phyloP scores from a whole-genome alignment of 1,140 invertebrate genomes.

The Theocolax elegans region DNA sequence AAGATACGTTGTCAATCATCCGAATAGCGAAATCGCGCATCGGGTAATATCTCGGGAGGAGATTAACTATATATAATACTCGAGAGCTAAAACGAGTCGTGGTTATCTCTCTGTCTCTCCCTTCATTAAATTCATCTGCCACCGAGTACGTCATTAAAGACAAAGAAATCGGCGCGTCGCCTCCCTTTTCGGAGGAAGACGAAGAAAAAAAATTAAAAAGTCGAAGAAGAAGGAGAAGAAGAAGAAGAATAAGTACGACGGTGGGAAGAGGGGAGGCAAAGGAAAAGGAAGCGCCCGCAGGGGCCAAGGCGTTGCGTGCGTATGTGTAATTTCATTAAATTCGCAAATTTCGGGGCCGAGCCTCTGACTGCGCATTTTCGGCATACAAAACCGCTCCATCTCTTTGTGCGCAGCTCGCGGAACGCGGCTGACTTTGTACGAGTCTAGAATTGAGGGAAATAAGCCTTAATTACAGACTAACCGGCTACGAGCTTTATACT shows the following conservation, averaged over 20 bases:
- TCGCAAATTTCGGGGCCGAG: constrained; percentile 16
- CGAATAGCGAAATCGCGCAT: too few relatives aligned
- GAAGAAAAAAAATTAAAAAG: too few relatives aligned
- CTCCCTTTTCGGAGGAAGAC: constrained; percentile 19
- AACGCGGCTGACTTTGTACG: constrained; percentile 2
- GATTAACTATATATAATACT: too few relatives aligned
- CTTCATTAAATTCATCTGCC: neutral
- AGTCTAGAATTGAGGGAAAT: too few relatives aligned
- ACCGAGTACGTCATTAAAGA: constrained; percentile 5
- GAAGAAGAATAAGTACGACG: too few relatives aligned
- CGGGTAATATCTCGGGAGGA: too few relatives aligned
- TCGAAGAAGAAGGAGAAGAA: too few relatives aligned
- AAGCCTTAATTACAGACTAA: too few relatives aligned
- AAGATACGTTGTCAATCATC: too few relatives aligned
- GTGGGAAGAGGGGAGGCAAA: too few relatives aligned
- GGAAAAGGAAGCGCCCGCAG: too few relatives aligned
- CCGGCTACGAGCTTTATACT: too few relatives aligned
- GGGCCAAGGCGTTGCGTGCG: constrained; percentile 22
- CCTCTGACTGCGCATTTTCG: constrained; percentile 2
- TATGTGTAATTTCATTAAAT: constrained; percentile 31
- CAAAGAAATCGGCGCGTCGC: constrained; percentile 18
- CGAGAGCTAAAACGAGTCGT: neutral
- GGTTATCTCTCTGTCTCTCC: neutral
- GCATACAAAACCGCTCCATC: neutral
- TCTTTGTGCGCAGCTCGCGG: neutral